These are phyloP conservation scores for Drosophila repletoides DNA, from an alignment of 1,140 invertebrate species.

Conservation along the genomic window DNA sequence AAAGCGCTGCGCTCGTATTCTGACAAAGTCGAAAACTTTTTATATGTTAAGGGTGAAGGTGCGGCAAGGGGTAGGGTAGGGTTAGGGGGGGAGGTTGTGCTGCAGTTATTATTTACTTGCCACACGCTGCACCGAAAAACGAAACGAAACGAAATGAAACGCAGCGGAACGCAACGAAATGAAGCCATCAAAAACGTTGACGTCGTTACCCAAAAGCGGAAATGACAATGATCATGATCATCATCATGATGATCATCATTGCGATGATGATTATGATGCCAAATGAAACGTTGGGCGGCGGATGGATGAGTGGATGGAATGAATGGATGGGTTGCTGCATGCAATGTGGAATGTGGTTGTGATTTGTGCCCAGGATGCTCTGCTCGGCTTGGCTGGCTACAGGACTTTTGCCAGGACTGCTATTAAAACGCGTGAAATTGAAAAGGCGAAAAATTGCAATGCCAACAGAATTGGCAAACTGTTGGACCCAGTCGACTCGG, in stretches of 20 bases:
- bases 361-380: conserved; percentile 37
- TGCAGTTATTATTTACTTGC: conserved; percentile 71
- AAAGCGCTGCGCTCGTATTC: conserved; percentile 60
- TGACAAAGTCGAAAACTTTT: conserved; percentile 77
- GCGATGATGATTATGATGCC: conserved; percentile 18
- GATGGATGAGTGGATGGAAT: too few relatives aligned
- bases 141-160: conserved; percentile 39
- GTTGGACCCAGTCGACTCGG: conserved; percentile 17
- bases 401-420: conserved; percentile 19
- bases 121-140: conserved; percentile 36
- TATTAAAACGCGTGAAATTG: conserved; percentile 75
- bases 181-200: conserved; percentile 79
- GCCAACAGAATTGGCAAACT: conserved; percentile 45
- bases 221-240: conserved; percentile 71
- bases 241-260: neutral
- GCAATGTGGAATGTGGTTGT: conserved; percentile 52
- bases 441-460: conserved; percentile 74
- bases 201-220: conserved; percentile 76
- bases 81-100: neutral
- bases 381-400: neutral
- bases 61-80: neutral
- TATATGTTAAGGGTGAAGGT: conserved; percentile 41
- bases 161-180: conserved; percentile 58
- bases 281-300: conserved; percentile 41
- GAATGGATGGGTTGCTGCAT: too few relatives aligned